These are phyloP conservation scores for Psittacula derbiana DNA, from an alignment of 2,797 vertebrate species.

Conservation along the genomic window DNA sequence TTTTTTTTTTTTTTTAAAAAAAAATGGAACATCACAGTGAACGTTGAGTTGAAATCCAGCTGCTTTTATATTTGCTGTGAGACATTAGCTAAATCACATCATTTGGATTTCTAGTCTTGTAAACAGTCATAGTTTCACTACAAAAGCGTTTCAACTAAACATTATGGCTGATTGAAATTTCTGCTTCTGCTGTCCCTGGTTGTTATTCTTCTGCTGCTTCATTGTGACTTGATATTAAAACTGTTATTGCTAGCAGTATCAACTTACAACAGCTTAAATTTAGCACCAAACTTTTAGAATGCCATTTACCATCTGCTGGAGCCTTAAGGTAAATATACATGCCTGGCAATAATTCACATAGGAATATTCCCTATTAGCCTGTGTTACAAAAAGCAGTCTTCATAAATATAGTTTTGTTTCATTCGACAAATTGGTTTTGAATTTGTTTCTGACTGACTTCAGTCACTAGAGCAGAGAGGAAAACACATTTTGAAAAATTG, in stretches of 20 bases:
- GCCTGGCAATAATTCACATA: conserved; percentile 35
- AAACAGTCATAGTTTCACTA: not conserved
- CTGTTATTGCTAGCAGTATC: not conserved
- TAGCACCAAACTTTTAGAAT: conserved; percentile 24
- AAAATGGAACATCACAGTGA: not conserved
- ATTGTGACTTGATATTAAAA: not conserved
- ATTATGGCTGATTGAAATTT: not conserved
- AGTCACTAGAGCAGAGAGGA: conserved; percentile 54
- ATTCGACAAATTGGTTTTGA: conserved; percentile 65
- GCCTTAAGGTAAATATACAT: conserved; percentile 47
- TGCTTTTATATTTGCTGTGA: not conserved
- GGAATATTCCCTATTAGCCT: conserved; percentile 32
- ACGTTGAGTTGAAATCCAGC: not conserved
- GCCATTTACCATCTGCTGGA: conserved; percentile 49
- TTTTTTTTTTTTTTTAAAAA: not conserved
- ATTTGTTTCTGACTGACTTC: conserved; percentile 58
- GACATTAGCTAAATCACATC: not conserved
- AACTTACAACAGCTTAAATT: conserved; percentile 29
- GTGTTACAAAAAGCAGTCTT: conserved; percentile 53
- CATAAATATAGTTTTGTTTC: conserved; percentile 37
- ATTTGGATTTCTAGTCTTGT: not conserved
- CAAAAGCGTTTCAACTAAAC: not conserved
- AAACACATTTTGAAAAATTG: conserved; percentile 62
- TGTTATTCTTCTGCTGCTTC: not conserved
- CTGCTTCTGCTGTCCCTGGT: not conserved